Evolutionary conservation across 1,140 invertebrate genomes (phyloP).

Genomic region (Nasonia longicornis): DNA sequence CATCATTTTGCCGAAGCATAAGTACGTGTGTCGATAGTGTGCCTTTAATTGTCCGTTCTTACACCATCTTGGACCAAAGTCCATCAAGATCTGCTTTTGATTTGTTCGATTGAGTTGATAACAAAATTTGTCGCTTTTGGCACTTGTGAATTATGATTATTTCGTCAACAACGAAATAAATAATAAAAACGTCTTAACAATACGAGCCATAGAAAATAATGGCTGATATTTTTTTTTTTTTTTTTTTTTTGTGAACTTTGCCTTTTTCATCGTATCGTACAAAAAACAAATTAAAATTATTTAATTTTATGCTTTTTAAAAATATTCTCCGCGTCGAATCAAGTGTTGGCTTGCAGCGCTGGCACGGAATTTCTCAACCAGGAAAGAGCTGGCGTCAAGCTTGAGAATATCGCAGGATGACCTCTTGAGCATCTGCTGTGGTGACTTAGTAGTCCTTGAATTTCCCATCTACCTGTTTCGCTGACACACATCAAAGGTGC

Average conservation of each 20-base stretch:
- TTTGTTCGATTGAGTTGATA: neutral
- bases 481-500: conserved; percentile 75
- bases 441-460: conserved; percentile 74
- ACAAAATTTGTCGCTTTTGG: conserved; percentile 33
- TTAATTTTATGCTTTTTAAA: conserved; percentile 12
- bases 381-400: conserved; percentile 60
- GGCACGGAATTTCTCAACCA: conserved; percentile 65
- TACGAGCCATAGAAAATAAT: neutral
- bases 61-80: conserved; percentile 6
- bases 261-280: neutral
- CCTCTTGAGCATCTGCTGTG: conserved; percentile 73
- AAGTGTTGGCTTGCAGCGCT: conserved; percentile 59
- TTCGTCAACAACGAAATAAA: neutral
- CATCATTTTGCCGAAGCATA: conserved; percentile 42
- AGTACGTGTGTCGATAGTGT: conserved; percentile 2
- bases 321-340: conserved; percentile 36
- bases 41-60: conserved; percentile 17
- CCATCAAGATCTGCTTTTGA: neutral
- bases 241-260: neutral
- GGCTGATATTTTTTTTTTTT: neutral
- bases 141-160: conserved; percentile 42
- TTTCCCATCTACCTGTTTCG: conserved; percentile 71
- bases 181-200: conserved; percentile 16
- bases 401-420: conserved; percentile 73
- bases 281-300: conserved; percentile 18